Evolutionary conservation across 2,113 vertebrate species (phyloP).

Genomic region (Bungarus multicinctus): DNA sequence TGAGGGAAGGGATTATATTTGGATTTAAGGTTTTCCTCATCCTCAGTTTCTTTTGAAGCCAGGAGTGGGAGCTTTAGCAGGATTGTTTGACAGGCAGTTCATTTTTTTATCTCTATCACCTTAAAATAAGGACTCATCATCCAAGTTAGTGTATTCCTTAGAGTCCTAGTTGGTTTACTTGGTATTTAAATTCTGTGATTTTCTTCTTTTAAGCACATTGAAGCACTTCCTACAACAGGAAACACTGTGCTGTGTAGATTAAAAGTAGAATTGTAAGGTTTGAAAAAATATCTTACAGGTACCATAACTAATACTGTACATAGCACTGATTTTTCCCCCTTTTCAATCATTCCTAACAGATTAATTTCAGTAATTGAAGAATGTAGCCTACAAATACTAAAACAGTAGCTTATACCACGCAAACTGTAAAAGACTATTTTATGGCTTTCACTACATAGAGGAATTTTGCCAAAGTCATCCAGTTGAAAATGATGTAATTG

Average conservation of each 20-base stretch:
- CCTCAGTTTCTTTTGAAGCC: conserved; percentile 6
- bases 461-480: neutral
- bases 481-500: neutral
- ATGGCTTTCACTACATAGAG: neutral
- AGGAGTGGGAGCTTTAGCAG: neutral
- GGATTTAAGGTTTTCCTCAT: conserved; percentile 13
- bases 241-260: neutral
- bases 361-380: neutral
- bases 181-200: neutral
- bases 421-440: neutral
- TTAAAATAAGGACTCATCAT: neutral
- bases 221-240: neutral
- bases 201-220: neutral
- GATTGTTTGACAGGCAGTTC: conserved; percentile 2
- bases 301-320: neutral
- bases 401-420: neutral
- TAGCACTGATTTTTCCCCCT: neutral
- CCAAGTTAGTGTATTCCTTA: neutral
- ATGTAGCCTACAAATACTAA: neutral
- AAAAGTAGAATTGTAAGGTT: neutral
- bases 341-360: neutral
- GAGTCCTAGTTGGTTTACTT: neutral
- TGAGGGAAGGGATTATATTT: conserved; percentile 20
- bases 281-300: neutral
- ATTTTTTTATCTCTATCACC: neutral